A percentile compares a stretch with the other conserved stretches of the same genome.
Conservation (phyloP, 2,888 invertebrate genomes). For the Agrochola lota region DNA sequence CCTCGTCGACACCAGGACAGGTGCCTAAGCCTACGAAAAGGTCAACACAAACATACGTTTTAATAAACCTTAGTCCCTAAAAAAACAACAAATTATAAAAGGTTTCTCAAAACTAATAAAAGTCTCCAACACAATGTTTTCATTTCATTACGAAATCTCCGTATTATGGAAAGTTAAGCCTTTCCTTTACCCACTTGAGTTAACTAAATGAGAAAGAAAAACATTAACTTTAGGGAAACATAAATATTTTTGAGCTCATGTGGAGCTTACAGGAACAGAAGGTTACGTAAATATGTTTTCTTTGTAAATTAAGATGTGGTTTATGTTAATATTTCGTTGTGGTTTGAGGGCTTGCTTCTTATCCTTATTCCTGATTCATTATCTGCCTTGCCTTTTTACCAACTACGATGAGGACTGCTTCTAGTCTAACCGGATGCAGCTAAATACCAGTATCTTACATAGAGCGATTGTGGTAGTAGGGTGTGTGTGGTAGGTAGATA, state of each 20-base stretch:
- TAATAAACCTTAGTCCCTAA: background rate
- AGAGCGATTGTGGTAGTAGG: too few species aligned
- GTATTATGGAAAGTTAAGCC: slow-evolving; percentile 15
- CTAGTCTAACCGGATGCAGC: background rate
- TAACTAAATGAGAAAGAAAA: slow-evolving; percentile 29
- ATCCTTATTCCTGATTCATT: background rate
- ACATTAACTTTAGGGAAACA: slow-evolving; percentile 19
- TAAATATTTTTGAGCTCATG: slow-evolving; percentile 29
- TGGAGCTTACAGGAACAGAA: background rate
- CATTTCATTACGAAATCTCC: slow-evolving; percentile 47
- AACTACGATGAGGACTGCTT: background rate
- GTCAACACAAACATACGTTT: slow-evolving; percentile 1
- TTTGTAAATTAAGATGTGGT: slow-evolving; percentile 37
- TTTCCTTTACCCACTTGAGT: background rate
- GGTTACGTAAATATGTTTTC: slow-evolving; percentile 30
- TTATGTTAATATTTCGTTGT: slow-evolving; percentile 1
- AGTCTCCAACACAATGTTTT: slow-evolving; percentile 30
- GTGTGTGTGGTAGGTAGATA: too few species aligned
- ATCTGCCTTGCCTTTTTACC: too few species aligned
- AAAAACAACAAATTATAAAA: slow-evolving; percentile 23
- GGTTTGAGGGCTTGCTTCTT: background rate
- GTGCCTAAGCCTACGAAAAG: background rate
- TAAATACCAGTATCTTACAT: background rate
- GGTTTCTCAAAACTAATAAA: slow-evolving; percentile 1
- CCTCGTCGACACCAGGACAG: background rate